Base-by-base conservation (phyloP, 2,888 invertebrate species). In the Gonocerus acuteangulatus region DNA sequence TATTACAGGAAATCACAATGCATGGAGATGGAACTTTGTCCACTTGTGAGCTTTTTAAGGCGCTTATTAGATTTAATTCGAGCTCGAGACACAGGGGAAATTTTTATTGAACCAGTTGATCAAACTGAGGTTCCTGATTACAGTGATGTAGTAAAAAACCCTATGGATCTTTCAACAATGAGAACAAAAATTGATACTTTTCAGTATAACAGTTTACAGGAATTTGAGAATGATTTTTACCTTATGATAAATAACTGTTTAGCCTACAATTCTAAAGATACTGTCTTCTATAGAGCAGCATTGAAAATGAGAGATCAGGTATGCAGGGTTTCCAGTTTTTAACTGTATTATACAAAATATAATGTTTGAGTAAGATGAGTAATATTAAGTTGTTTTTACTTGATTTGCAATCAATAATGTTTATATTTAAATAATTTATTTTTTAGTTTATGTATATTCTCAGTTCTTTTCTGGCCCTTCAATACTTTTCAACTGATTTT, bases 241-340 rank as follows among this genome's bases (percentile, higher is more conserved):
- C 80, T 96, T n/a, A 96, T 99, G 89, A 89, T 96, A 61, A 83
- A 84, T 67, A 99, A 99, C 75, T 99, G 97, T 72, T 80, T 94
- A 70, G 87, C 87, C 0, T 99, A 97, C 74, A 99, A 99, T 74
- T 87, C 89, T 67, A 90, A 91, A 72, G 95, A 95, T 69, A 95
- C 95, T 0, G 87, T 95, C 61, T 96, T 93, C 74, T 95, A 95
- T 74, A 84, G 89, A 59, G 88, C 93, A 1, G 95, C 89, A 0
- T 78, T 89, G 1, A 87, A 88, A 71, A 87, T 96, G 85, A 82
- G 90, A 39, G 95, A 95, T 69, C 90, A 91, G 75, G 93, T 68
- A 49, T 59, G 61, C n/a, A n/a, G n/a, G n/a, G 34, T 13, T 16
- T 2, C 22, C 47, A n/a, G 18, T n/a, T 42, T 34, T 11, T 34